These are phyloP conservation scores for Acrocyrtus sp. DNA, from an alignment of 2,888 invertebrate genomes.

Conservation along the genomic window DNA sequence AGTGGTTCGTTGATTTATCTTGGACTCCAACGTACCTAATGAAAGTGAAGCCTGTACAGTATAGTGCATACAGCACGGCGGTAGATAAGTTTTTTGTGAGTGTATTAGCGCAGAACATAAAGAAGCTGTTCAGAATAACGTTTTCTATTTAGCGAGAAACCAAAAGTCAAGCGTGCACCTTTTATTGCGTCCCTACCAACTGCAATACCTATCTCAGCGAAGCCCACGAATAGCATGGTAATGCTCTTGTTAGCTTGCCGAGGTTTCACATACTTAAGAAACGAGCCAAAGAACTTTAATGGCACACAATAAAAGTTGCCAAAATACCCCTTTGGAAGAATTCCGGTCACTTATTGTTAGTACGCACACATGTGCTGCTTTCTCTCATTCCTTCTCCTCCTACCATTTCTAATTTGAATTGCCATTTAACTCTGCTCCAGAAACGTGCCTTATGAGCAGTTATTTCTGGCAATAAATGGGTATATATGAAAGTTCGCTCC, in stretches of 20 bases:
- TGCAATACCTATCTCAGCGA: slow-evolving; percentile 35
- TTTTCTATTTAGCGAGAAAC: too few relatives aligned
- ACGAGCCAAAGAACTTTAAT: slow-evolving; percentile 44
- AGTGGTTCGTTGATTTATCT: too few relatives aligned
- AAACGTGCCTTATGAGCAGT: not conserved
- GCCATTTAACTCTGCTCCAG: not conserved
- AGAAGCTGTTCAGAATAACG: not conserved
- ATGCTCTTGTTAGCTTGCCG: slow-evolving; percentile 39
- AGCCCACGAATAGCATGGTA: slow-evolving; percentile 18
- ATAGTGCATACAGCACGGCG: not conserved
- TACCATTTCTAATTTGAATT: slow-evolving; percentile 1
- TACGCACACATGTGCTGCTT: too few relatives aligned
- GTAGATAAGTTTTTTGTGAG: not conserved
- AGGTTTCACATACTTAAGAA: slow-evolving; percentile 39
- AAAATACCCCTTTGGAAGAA: slow-evolving; percentile 33
- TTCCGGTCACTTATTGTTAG: slow-evolving; percentile 33
- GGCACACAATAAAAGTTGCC: slow-evolving; percentile 45
- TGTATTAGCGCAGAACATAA: not conserved
- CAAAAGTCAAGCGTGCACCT: not conserved
- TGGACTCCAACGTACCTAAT: too few relatives aligned
- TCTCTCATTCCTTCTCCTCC: slow-evolving; percentile 6
- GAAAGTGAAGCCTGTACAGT: too few relatives aligned
- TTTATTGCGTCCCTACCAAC: slow-evolving; percentile 1
- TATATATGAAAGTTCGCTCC: slow-evolving; percentile 11
- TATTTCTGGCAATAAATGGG: not conserved